Conservation (phyloP, 2,888 invertebrate species). For the Ethmia dodecea region DNA sequence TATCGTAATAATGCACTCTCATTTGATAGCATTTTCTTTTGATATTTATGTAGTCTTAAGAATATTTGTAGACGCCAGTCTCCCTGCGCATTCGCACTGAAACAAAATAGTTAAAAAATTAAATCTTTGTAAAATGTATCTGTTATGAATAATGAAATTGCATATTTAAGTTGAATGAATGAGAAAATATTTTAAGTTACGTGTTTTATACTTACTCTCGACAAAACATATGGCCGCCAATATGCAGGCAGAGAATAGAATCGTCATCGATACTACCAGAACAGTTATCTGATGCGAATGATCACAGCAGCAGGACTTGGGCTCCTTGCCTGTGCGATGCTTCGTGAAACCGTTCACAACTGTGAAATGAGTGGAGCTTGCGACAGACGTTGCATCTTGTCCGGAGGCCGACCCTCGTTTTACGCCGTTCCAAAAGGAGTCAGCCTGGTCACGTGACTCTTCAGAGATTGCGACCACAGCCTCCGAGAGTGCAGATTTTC, state of each 20-base stretch:
- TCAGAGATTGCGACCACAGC: slow-evolving; percentile 64
- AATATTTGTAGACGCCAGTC: slow-evolving; percentile 71
- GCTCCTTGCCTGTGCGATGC: slow-evolving; percentile 78
- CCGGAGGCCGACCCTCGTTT: slow-evolving; percentile 67
- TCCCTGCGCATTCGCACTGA: slow-evolving; percentile 73
- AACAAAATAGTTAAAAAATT: slow-evolving; percentile 36
- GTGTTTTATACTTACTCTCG: slow-evolving; percentile 90
- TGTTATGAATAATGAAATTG: no score
- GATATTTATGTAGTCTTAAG: slow-evolving; percentile 32
- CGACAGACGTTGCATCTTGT: slow-evolving; percentile 84
- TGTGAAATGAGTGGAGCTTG: slow-evolving; percentile 92
- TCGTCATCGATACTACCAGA: slow-evolving; percentile 89
- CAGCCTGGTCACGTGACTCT: slow-evolving; percentile 51
- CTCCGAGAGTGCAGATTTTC: slow-evolving; percentile 42
- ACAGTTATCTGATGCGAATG: slow-evolving; percentile 88
- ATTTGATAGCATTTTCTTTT: background rate
- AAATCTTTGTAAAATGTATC: background rate
- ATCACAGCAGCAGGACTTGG: slow-evolving; percentile 83
- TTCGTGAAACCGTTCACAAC: slow-evolving; percentile 87
- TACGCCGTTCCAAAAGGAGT: slow-evolving; percentile 67
- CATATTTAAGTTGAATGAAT: background rate
- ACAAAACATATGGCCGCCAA: slow-evolving; percentile 88
- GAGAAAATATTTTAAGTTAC: no score
- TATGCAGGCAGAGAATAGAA: slow-evolving; percentile 88
- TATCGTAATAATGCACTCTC: no score